Evolutionary conservation across 2,797 vertebrate genomes (phyloP).

Genomic region (Falco concolor): DNA sequence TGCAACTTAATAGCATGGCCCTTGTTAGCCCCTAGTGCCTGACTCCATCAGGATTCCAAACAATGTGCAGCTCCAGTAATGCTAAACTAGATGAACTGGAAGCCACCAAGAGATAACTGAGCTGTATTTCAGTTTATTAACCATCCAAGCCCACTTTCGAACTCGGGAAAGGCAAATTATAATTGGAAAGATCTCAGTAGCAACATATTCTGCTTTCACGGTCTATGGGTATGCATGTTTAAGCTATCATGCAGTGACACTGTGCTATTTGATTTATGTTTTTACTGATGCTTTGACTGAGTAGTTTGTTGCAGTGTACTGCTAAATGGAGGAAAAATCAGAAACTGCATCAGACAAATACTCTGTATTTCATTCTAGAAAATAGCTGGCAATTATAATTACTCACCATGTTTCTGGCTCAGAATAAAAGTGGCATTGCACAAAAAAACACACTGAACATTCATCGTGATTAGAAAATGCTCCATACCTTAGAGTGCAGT

Average conservation of each 20-base stretch:
- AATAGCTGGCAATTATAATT: slow-evolving; percentile 72
- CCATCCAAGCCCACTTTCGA: neutral
- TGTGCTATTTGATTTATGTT: slow-evolving; percentile 39
- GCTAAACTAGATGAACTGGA: neutral
- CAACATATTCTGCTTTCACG: neutral
- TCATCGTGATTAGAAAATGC: slow-evolving; percentile 72
- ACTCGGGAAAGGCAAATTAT: neutral
- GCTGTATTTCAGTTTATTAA: neutral
- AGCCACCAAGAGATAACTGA: neutral
- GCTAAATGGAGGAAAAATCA: slow-evolving; percentile 52
- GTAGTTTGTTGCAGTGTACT: slow-evolving; percentile 36
- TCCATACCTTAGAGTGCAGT: slow-evolving; percentile 73
- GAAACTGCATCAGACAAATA: slow-evolving; percentile 36
- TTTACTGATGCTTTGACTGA: slow-evolving; percentile 45
- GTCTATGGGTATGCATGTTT: neutral
- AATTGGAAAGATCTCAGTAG: neutral
- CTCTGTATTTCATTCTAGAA: slow-evolving; percentile 65
- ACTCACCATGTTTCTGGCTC: slow-evolving; percentile 73
- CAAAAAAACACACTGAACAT: slow-evolving; percentile 66
- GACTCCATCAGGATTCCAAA: neutral
- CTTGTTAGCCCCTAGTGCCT: neutral
- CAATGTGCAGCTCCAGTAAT: neutral
- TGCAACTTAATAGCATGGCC: neutral
- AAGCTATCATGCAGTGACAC: slow-evolving; percentile 18
- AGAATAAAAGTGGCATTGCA: slow-evolving; percentile 71